A percentile compares a stretch with the other conserved stretches of the same genome.
Evolutionary conservation across 1,140 invertebrate genomes (phyloP).

Genomic region (Trachymyrmex septentrionalis): DNA sequence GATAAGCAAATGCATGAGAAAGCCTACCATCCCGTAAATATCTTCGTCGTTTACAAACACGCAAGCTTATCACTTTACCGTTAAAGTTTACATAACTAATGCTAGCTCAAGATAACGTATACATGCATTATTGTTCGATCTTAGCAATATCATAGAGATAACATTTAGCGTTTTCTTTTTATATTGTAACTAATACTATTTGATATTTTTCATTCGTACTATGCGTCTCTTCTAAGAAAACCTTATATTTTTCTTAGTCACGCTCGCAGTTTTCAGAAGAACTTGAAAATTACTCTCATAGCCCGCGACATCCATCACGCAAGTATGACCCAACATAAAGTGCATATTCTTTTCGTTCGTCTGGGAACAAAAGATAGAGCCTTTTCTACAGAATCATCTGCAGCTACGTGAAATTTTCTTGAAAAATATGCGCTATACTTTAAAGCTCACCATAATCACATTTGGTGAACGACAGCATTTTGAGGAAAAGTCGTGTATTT

Average conservation of each 20-base stretch:
- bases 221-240: background rate
- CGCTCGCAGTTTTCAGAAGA: background rate
- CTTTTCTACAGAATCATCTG: background rate
- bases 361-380: background rate
- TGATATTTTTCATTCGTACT: background rate
- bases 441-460: slow-evolving; percentile 35
- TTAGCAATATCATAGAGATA: background rate
- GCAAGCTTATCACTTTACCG: background rate
- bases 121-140: background rate
- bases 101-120: background rate
- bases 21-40: background rate
- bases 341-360: slow-evolving; percentile 38
- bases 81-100: slow-evolving; percentile 15
- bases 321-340: background rate
- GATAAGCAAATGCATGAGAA: background rate
- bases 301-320: slow-evolving; percentile 24
- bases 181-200: background rate
- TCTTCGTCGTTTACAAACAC: background rate
- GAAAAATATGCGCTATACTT: slow-evolving; percentile 21
- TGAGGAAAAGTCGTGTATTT: background rate
- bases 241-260: background rate
- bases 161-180: background rate
- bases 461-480: slow-evolving; percentile 30
- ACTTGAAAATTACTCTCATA: slow-evolving; percentile 34
- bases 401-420: background rate